These are phyloP conservation scores for Carcina quercana DNA, from an alignment of 2,888 invertebrate genomes.

Conservation along the genomic window DNA sequence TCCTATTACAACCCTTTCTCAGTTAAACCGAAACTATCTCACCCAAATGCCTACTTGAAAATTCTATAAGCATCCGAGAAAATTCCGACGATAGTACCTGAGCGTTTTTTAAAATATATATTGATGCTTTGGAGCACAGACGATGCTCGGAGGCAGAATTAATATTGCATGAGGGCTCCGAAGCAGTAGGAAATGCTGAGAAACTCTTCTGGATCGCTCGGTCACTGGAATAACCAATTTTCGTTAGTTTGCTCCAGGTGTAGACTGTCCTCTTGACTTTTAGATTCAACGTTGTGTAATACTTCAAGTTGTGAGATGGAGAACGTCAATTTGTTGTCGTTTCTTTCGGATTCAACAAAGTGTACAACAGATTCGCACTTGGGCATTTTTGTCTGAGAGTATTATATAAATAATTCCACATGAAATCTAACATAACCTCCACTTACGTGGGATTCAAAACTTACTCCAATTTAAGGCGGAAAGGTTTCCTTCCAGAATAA, in stretches of 20 bases:
- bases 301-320: no score
- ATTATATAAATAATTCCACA: no score
- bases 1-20: no score
- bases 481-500: no score
- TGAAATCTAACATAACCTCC: no score
- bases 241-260: slow-evolving; percentile 31
- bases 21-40: no score
- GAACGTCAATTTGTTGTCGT: no score
- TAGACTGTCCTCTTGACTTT: slow-evolving; percentile 13
- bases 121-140: slow-evolving; percentile 32
- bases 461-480: no score
- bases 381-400: no score
- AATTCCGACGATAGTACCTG: slow-evolving; percentile 17
- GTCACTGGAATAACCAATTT: slow-evolving; percentile 33
- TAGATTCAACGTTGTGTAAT: neutral
- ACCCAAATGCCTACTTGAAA: slow-evolving; percentile 17
- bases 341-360: no score
- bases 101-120: slow-evolving; percentile 36
- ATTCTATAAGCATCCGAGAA: slow-evolving; percentile 19
- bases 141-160: slow-evolving; percentile 23
- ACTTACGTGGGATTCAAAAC: no score
- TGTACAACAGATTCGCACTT: no score
- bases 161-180: slow-evolving; percentile 36
- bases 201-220: slow-evolving; percentile 22
- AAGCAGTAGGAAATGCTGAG: slow-evolving; percentile 17